These are phyloP conservation scores for Malurus splendens DNA, from an alignment of 2,797 vertebrate species.

Conservation along the genomic window DNA sequence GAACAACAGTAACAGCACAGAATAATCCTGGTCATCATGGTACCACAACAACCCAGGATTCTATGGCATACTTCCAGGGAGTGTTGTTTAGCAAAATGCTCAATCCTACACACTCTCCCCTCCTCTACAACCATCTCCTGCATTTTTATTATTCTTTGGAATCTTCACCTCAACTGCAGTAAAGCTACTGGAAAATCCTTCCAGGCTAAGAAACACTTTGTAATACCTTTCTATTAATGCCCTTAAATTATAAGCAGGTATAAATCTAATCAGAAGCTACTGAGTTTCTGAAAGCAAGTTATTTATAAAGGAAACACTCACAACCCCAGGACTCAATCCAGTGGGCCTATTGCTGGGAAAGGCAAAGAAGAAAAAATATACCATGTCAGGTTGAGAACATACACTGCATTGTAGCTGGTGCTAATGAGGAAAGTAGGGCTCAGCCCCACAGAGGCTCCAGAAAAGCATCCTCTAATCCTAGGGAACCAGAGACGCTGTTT, in stretches of 20 bases:
- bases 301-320: not conserved
- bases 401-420: not conserved
- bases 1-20: not conserved
- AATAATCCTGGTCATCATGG: not conserved
- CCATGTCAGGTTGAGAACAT: not conserved
- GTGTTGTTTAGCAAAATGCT: not conserved
- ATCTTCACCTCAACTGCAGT: not conserved
- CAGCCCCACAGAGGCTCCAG: not conserved
- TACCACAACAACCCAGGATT: not conserved
- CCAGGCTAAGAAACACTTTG: not conserved
- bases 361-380: not conserved
- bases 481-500: not conserved
- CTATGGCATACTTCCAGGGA: not conserved
- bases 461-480: not conserved
- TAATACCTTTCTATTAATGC: not conserved
- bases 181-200: not conserved
- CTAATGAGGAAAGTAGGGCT: not conserved
- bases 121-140: not conserved
- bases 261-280: not conserved
- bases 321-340: not conserved
- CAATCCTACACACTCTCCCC: not conserved
- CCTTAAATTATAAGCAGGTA: not conserved
- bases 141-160: not conserved
- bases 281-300: not conserved
- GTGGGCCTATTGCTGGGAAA: not conserved